Percentiles rank a stretch among this genome's conserved stretches.
phyloP scores from a whole-genome alignment of 2,797 vertebrate species.

The Tokudaia tokunoshimensis region DNA sequence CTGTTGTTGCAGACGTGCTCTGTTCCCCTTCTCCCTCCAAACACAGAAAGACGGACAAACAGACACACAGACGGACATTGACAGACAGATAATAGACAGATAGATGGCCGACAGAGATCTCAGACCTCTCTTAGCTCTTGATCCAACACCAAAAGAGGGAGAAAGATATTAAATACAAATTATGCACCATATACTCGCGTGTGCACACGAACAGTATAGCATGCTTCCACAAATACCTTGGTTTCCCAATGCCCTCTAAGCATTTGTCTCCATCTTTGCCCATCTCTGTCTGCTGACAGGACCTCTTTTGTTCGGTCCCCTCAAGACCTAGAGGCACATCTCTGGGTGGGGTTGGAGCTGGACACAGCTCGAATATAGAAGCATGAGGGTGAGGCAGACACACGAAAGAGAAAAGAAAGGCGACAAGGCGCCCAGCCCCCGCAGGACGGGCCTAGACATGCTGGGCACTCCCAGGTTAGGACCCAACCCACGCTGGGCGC shows the following conservation, averaged over 20 bases:
- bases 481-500: slow-evolving; percentile 59
- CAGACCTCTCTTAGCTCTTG: neutral
- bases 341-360: neutral
- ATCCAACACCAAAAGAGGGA: neutral
- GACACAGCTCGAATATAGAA: slow-evolving; percentile 26
- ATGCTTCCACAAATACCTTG: slow-evolving; percentile 13
- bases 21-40: neutral
- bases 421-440: neutral
- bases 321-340: neutral
- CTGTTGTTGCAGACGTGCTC: neutral
- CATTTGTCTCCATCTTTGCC: neutral
- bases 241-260: slow-evolving; percentile 31
- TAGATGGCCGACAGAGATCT: neutral
- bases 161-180: neutral
- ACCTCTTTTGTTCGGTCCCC: neutral
- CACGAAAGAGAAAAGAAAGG: neutral
- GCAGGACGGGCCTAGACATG: slow-evolving; percentile 65
- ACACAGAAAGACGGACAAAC: neutral
- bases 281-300: neutral
- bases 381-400: slow-evolving; percentile 4
- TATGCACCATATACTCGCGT: neutral
- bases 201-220: neutral
- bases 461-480: slow-evolving; percentile 39
- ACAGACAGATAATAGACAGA: neutral
- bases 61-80: neutral